phyloP scores from a whole-genome alignment of 2,113 vertebrate species.

The Oriolus oriolus region DNA sequence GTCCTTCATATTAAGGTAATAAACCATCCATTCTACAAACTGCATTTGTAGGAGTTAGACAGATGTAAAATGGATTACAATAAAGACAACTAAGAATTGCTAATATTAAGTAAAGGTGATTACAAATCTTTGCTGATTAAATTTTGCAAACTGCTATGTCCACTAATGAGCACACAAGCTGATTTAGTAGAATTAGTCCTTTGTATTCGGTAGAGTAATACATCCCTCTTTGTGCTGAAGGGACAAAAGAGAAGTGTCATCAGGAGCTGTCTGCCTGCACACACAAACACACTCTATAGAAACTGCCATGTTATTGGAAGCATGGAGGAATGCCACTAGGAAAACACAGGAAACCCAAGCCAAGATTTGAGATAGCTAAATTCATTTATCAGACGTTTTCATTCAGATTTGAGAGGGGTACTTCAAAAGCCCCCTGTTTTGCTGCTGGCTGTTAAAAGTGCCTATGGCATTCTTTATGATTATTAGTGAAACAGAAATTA shows the following conservation, averaged over 20 bases:
- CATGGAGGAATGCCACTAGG: conserved; percentile 17
- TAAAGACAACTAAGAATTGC: neutral
- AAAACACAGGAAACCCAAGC: conserved; percentile 33
- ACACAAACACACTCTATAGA: conserved; percentile 25
- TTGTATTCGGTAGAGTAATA: neutral
- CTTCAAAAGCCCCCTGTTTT: conserved; percentile 3
- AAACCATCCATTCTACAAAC: neutral
- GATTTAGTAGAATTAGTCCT: conserved; percentile 37
- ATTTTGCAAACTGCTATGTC: conserved; percentile 8
- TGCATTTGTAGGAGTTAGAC: neutral
- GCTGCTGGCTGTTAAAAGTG: neutral
- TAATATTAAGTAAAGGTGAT: neutral
- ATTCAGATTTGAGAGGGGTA: neutral
- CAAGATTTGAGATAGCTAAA: conserved; percentile 16
- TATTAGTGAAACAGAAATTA: conserved; percentile 53
- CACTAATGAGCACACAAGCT: conserved; percentile 1
- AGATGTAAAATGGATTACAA: neutral
- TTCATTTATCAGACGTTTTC: neutral
- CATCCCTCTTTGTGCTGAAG: conserved; percentile 20
- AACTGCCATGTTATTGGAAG: neutral
- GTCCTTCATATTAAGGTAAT: neutral
- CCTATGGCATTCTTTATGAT: conserved; percentile 41
- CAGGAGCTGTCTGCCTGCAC: neutral
- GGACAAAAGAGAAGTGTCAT: conserved; percentile 37
- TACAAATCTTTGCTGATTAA: neutral